These are phyloP conservation scores for Canis aureus DNA, from an alignment of 2,113 vertebrate genomes.

Conservation along the genomic window DNA sequence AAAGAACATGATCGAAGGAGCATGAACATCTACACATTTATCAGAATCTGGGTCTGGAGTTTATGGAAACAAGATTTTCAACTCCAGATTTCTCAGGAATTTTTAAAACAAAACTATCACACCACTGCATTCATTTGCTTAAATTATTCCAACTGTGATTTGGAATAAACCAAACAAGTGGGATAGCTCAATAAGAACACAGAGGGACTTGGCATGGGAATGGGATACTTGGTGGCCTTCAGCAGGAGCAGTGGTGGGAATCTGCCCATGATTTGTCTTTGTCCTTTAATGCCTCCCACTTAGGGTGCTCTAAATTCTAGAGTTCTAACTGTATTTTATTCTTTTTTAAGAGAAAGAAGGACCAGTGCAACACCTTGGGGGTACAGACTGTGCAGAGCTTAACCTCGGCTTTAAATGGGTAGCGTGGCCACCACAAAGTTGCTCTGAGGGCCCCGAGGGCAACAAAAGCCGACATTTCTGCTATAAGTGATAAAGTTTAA, in stretches of 20 bases:
- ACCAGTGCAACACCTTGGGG: background rate
- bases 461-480: conserved; percentile 47
- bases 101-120: background rate
- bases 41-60: background rate
- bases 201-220: background rate
- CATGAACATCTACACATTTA: background rate
- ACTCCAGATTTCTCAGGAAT: background rate
- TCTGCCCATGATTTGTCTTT: background rate
- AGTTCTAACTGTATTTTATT: background rate
- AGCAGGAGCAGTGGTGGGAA: background rate
- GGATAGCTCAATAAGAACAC: background rate
- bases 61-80: background rate
- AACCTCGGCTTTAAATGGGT: background rate
- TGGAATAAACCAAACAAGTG: background rate
- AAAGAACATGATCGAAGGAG: background rate
- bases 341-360: background rate
- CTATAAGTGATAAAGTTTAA: conserved; percentile 21
- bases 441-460: background rate
- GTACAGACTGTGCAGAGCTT: background rate
- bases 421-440: background rate
- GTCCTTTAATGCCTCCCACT: background rate
- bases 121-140: background rate
- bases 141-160: background rate
- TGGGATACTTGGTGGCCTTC: background rate
- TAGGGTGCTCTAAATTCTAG: background rate